phyloP scores from a whole-genome alignment of 2,797 vertebrate species.

The Sebastiscus tertius region DNA sequence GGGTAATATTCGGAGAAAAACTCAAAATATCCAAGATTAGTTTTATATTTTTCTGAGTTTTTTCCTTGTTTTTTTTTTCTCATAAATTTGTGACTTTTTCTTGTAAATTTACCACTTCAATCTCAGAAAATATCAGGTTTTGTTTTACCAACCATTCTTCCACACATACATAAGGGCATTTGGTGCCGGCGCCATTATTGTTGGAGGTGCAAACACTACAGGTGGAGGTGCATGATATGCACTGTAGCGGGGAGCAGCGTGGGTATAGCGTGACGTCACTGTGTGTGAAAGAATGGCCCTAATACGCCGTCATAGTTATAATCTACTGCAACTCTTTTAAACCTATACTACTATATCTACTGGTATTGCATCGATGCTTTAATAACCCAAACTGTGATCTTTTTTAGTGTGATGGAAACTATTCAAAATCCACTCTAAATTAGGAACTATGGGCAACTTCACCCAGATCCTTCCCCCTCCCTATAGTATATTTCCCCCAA shows the following conservation, averaged over 20 bases:
- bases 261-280: too few species aligned
- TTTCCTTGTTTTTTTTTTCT: too few species aligned
- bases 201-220: neutral
- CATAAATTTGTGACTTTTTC: too few species aligned
- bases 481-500: neutral
- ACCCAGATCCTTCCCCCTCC: neutral
- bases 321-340: neutral
- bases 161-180: neutral
- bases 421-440: slow-evolving; percentile 4
- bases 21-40: too few species aligned
- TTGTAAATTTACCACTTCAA: too few species aligned
- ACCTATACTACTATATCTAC: neutral
- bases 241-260: too few species aligned
- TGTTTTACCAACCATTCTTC: neutral
- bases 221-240: neutral
- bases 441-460: slow-evolving; percentile 31
- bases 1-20: too few species aligned
- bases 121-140: too few species aligned
- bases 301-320: neutral
- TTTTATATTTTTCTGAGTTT: too few species aligned
- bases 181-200: neutral
- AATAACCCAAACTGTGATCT: neutral
- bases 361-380: neutral
- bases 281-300: too few species aligned
- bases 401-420: slow-evolving; percentile 15